These are phyloP conservation scores for Hepsetus odoe DNA, from an alignment of 2,113 vertebrate species.

Conservation along the genomic window DNA sequence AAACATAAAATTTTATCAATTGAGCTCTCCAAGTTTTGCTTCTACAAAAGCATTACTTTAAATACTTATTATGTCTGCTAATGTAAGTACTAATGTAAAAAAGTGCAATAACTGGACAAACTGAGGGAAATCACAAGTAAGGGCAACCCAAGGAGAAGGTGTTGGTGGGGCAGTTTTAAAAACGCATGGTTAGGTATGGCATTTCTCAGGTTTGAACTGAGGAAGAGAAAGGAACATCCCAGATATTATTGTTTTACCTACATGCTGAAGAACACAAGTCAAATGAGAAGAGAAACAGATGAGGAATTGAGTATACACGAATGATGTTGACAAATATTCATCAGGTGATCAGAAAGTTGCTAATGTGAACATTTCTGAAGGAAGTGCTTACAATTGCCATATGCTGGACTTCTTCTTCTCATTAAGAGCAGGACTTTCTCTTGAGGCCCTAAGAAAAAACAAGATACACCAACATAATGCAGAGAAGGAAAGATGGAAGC, in stretches of 20 bases:
- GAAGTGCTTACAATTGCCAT: conserved; percentile 93
- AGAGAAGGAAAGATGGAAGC: not conserved
- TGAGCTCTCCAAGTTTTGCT: too few relatives aligned
- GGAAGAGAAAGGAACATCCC: not conserved
- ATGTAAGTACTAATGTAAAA: too few relatives aligned
- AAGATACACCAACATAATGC: conserved; percentile 17
- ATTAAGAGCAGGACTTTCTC: conserved; percentile 88
- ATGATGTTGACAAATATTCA: not conserved
- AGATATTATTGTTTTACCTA: not conserved
- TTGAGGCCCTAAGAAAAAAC: conserved; percentile 84
- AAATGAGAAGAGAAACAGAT: conserved; percentile 1
- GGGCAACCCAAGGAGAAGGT: not conserved
- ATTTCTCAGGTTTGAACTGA: not conserved
- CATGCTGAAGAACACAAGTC: conserved; percentile 3
- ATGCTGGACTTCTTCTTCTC: conserved; percentile 99
- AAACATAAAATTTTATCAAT: too few relatives aligned
- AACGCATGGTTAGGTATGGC: not conserved
- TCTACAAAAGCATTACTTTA: too few relatives aligned
- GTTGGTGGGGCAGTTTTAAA: not conserved
- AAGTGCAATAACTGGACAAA: not conserved
- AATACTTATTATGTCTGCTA: not conserved
- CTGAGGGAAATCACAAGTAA: conserved; percentile 27
- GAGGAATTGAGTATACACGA: not conserved
- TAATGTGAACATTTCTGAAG: not conserved
- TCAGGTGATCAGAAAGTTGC: not conserved